Evolutionary conservation across 2,113 vertebrate genomes (phyloP).

Genomic region (crab-eating macaque (Macaca fascicularis)): T2T-MFA8v1.1 NC_088389.1:56425501-56426000

Average conservation of each 20-base stretch:
- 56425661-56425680: background rate
- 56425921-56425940: background rate
- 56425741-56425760: background rate
- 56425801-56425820: background rate
- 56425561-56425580: background rate
- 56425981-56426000: background rate
- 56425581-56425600: background rate
- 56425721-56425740: background rate
- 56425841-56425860: background rate
- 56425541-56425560: constrained; percentile 30
- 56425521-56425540: background rate
- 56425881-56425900: background rate
- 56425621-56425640: background rate
- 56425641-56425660: background rate
- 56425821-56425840: background rate
- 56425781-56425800: background rate
- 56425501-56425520: constrained; percentile 1
- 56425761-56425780: background rate
- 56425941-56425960: background rate
- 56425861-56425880: background rate
- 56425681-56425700: background rate
- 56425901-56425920: background rate
- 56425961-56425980: constrained; percentile 34
- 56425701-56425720: background rate
- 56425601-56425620: background rate